Evolutionary conservation across 2,888 invertebrate genomes (phyloP), one percentile per base, ranked within the genome.

Genomic region (Drosophila phalerata): DNA sequence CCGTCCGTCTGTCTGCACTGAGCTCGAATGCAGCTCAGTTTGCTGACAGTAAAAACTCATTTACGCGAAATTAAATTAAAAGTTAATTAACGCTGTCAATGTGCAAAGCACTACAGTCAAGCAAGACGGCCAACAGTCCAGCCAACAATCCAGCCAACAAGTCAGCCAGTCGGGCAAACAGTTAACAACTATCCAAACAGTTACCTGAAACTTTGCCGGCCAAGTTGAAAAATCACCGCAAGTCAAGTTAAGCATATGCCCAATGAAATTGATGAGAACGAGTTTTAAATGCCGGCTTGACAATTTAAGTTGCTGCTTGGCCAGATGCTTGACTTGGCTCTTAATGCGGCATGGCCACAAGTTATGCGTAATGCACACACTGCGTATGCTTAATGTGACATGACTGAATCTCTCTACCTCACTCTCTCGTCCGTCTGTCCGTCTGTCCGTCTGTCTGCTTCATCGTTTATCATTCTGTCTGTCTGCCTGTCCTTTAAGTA

Each of bases 31-130:
- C 84, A 83, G 55, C 85, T 53, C 67, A 82, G 88, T 77, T 73
- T 86, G 90, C 81, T 88, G 90, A 90, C 90, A 90, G 90, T 89
- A 80, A 88, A 85, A 90, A 90, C 89, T 90, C 88, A 90, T 90
- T 89, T 89, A 83, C 90, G 89, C 79, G 88, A 90, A 87, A 89
- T 89, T 89, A 89, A 89, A 89, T 86, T 89, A 89, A 87, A 89
- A 89, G 89, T 90, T 85, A 88, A 90, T 90, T 90, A 87, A 89
- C 89, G 81, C 89, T 88, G 86, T 85, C 89, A 89, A 89, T 90
- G 90, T 85, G 89, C 87, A 90, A 90, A 90, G 90, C 89, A 89
- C 90, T 90, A 73, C 73, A 89, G 69, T 47, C 65, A 17, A 49
- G 34, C 45, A 30, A 34, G 19, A 43, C 6, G 13, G 49, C 17